A percentile compares a stretch with the other conserved stretches of the same genome.
Evolutionary conservation across 1,140 invertebrate species (phyloP).

Genomic region (Araneus ventricosus): DNA sequence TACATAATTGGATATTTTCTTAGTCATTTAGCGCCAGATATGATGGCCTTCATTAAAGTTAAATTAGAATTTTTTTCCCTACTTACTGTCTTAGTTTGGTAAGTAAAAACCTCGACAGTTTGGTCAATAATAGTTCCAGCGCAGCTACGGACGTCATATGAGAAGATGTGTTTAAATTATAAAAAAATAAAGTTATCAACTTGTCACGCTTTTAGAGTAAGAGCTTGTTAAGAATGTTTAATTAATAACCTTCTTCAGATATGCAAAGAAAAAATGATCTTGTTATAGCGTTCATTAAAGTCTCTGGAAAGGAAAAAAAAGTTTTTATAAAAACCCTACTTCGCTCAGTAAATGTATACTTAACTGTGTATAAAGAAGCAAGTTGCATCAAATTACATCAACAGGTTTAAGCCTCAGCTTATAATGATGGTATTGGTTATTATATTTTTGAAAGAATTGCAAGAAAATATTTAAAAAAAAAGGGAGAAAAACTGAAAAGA

Average conservation of each 20-base stretch:
- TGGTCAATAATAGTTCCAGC: conserved; percentile 54
- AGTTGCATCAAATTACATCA: conserved; percentile 2
- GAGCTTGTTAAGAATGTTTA: conserved; percentile 64
- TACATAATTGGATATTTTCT: conserved; percentile 71
- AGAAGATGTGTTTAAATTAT: conserved; percentile 57
- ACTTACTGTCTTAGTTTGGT: conserved; percentile 21
- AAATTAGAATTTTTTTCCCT: conserved; percentile 61
- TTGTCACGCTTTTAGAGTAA: conserved; percentile 36
- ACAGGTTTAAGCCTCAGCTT: conserved; percentile 19
- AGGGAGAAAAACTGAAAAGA: not conserved
- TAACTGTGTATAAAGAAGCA: not conserved
- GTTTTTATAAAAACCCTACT: not conserved
- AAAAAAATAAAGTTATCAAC: conserved; percentile 57
- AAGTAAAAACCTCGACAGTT: conserved; percentile 31
- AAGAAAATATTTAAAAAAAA: not conserved
- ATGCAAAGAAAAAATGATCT: conserved; percentile 5
- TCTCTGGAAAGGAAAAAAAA: not conserved
- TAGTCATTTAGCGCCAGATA: conserved; percentile 67
- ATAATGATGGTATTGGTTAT: conserved; percentile 22
- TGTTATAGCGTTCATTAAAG: conserved; percentile 57
- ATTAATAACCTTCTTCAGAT: conserved; percentile 60
- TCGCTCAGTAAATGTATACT: conserved; percentile 1
- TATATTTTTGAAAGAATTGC: not conserved
- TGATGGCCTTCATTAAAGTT: conserved; percentile 69
- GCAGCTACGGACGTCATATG: not conserved